These are phyloP conservation scores for Dunckerocampus dactyliophorus DNA, from an alignment of 2,113 vertebrate species.

Conservation along the genomic window DNA sequence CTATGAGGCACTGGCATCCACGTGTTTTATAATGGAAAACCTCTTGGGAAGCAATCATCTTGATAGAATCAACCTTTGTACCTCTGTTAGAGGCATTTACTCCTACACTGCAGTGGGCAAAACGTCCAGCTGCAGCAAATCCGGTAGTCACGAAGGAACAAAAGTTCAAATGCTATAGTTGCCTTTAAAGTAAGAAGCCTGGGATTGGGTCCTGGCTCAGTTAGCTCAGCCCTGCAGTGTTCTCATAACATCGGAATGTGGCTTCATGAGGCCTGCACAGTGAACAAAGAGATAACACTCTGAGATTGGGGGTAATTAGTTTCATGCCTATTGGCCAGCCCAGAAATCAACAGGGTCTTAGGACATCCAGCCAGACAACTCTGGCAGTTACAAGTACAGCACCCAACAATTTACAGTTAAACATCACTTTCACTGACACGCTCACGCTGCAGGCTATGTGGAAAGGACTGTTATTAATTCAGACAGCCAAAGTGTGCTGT, in stretches of 20 bases:
- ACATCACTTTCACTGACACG: slow-evolving; percentile 26
- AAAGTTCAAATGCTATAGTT: slow-evolving; percentile 2
- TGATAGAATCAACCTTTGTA: slow-evolving; percentile 8
- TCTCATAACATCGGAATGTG: slow-evolving; percentile 63
- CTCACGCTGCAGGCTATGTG: slow-evolving; percentile 15
- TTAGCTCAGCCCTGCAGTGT: slow-evolving; percentile 20
- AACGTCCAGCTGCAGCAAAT: neutral
- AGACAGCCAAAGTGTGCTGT: neutral
- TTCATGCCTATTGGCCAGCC: slow-evolving; percentile 9
- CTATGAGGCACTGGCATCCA: slow-evolving; percentile 28
- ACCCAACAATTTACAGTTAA: slow-evolving; percentile 30
- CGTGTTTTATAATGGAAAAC: slow-evolving; percentile 64
- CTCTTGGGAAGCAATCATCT: slow-evolving; percentile 27
- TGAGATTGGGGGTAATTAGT: slow-evolving; percentile 23
- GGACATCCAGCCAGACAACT: slow-evolving; percentile 4
- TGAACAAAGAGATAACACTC: slow-evolving; percentile 39
- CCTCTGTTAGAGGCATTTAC: neutral
- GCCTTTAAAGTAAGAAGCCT: neutral
- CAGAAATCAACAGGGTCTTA: slow-evolving; percentile 2
- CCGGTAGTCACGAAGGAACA: neutral
- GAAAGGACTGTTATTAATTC: slow-evolving; percentile 12
- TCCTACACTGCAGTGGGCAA: neutral
- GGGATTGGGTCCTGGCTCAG: neutral
- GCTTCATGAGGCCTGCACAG: slow-evolving; percentile 30
- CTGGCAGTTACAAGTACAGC: slow-evolving; percentile 33